Percentiles rank a stretch among this genome's conserved stretches.
Evolutionary conservation across 2,888 invertebrate genomes (phyloP).

Genomic region (Tetramorium bicarinatum): DNA sequence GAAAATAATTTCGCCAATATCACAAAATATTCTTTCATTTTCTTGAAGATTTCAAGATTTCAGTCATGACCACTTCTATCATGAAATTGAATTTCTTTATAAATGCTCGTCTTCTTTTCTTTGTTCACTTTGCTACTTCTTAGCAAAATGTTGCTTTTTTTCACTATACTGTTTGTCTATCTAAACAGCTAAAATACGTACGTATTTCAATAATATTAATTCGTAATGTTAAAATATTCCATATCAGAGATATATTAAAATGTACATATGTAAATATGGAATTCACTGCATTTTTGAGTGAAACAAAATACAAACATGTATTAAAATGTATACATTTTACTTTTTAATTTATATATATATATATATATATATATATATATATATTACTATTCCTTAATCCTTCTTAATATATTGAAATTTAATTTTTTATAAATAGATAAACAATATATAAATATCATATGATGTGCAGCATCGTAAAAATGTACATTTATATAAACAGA

Average conservation of each 20-base stretch:
- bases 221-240: neutral
- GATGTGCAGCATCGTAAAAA: no score
- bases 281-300: neutral
- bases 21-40: conserved; percentile 10
- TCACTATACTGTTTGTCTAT: neutral
- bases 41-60: neutral
- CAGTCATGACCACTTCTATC: neutral
- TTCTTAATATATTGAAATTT: neutral
- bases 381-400: neutral
- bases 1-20: conserved; percentile 26
- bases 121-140: no score
- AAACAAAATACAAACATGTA: neutral
- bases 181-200: conserved; percentile 58
- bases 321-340: neutral
- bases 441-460: neutral
- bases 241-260: neutral
- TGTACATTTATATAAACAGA: no score
- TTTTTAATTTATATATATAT: neutral
- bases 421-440: neutral
- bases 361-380: no score
- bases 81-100: no score
- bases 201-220: neutral
- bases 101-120: no score
- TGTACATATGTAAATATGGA: neutral
- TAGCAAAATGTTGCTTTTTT: neutral